Conservation (phyloP, 2,797 vertebrate species). For the Lepilemur septentrionalis region DNA sequence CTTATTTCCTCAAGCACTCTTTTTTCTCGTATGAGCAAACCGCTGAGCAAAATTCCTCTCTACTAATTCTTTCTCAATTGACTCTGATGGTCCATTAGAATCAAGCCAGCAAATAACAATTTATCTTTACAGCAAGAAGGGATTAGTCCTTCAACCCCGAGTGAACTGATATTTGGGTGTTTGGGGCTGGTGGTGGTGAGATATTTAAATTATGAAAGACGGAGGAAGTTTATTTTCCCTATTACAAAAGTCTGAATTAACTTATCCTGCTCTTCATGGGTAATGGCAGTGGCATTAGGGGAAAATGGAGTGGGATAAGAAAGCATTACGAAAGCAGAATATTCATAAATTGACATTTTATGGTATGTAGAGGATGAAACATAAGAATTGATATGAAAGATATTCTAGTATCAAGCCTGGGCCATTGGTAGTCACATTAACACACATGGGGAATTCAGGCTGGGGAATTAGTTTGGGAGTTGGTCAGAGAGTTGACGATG, state of each 20-base stretch:
- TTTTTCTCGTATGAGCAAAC: neutral
- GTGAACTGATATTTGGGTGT: neutral
- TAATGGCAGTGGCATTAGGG: neutral
- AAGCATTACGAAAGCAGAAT: neutral
- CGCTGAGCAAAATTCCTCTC: neutral
- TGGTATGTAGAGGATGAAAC: neutral
- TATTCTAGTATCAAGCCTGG: neutral
- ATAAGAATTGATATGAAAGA: neutral
- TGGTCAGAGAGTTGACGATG: neutral
- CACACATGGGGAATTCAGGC: neutral
- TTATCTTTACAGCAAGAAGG: neutral
- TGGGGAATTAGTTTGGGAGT: neutral
- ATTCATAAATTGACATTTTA: neutral
- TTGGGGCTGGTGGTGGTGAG: neutral
- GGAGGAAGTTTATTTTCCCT: neutral
- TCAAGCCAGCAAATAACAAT: neutral
- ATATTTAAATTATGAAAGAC: neutral
- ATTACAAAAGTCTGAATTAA: neutral
- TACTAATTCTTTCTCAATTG: neutral
- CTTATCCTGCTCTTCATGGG: neutral
- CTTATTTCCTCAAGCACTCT: neutral
- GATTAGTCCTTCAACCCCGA: neutral
- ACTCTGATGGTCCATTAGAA: neutral
- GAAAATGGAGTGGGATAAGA: neutral
- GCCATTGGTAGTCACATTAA: neutral